phyloP scores from a whole-genome alignment of 2,113 vertebrate species.

The Daubentonia madagascariensis region DNA sequence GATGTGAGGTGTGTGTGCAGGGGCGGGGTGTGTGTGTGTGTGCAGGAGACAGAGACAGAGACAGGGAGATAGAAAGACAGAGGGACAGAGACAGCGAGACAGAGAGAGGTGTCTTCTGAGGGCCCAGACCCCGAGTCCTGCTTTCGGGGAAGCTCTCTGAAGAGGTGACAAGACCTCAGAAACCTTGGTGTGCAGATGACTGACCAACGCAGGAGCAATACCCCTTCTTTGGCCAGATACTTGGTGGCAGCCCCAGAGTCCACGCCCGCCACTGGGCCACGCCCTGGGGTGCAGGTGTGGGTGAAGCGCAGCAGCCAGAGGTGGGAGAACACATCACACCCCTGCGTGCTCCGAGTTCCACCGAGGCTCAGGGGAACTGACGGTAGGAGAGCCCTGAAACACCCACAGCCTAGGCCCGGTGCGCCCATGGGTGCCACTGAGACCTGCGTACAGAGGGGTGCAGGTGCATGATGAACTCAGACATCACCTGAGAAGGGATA shows the following conservation, averaged over 20 bases:
- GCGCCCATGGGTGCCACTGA: rapidly evolving
- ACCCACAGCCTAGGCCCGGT: no score
- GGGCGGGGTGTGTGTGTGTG: not conserved
- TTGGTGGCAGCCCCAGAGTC: no score
- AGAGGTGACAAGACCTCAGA: not conserved
- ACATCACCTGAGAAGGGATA: not conserved
- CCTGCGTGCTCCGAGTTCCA: rapidly evolving
- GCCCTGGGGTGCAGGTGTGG: rapidly evolving
- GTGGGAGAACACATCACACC: not conserved
- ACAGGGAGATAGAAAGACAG: not conserved
- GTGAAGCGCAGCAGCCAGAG: not conserved
- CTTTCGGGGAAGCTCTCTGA: not conserved
- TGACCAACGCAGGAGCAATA: not conserved
- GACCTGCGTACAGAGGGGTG: rapidly evolving
- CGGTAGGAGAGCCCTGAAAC: not conserved
- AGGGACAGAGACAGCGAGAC: not conserved
- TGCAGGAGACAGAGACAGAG: not conserved
- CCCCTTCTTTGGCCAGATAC: not conserved
- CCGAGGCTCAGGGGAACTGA: no score
- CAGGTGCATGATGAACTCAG: not conserved
- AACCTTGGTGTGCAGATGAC: not conserved
- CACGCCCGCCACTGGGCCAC: rapidly evolving
- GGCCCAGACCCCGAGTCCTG: no score
- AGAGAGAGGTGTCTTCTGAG: not conserved
- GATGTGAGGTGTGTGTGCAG: not conserved